Evolutionary conservation across 2,113 vertebrate genomes (phyloP), one percentile per base, ranked within the genome.

Genomic region (Thinocorus orbignyianus): DNA sequence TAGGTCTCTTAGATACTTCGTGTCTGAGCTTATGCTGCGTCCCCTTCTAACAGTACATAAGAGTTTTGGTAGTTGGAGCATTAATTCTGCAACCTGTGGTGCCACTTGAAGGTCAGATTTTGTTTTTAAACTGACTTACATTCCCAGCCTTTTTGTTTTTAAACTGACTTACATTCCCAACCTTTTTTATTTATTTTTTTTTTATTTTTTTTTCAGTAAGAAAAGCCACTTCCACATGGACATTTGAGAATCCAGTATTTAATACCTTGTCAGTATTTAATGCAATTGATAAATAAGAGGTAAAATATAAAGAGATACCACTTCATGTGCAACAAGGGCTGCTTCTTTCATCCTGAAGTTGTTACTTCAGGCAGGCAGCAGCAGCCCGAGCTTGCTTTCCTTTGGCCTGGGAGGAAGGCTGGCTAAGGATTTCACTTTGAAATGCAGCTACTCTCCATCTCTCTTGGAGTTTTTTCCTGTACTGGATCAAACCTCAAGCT

Each of bases 301-400:
- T 37, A 49, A 61, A 87, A 51, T 26, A 46, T 6, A 30, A 20
- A 25, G 13, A 41, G 41, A 41, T 79, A 88, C 86, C 69, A 96
- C 84, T 64, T 92, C 39, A 57, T 35, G 46, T 49, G 81, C 88
- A 41, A 11, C 51, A 30, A 65, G 44, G 62, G 62, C 81, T 70
- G 92, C 95, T 52, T 68, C 79, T 95, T 87, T 94, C 73, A 51
- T 84, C 78, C 39, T 76, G 58, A 37, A 93, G 61, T 77, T 94
- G 61, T 62, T 79, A 11, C 68, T 78, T 88, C 84, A 94, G 83
- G 44, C 81, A 74, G 90, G 62, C 41, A 37, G 89, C 55, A 17
- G 52, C 48, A 30, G 92, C 65, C 77, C 95, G 66, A 23, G 91
- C 79, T 60, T 95, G 85, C 87, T 35, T 84, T 10, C 78, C 80